Base-by-base conservation (phyloP, 2,113 vertebrate genomes). In the Toxotes jaculatrix region DNA sequence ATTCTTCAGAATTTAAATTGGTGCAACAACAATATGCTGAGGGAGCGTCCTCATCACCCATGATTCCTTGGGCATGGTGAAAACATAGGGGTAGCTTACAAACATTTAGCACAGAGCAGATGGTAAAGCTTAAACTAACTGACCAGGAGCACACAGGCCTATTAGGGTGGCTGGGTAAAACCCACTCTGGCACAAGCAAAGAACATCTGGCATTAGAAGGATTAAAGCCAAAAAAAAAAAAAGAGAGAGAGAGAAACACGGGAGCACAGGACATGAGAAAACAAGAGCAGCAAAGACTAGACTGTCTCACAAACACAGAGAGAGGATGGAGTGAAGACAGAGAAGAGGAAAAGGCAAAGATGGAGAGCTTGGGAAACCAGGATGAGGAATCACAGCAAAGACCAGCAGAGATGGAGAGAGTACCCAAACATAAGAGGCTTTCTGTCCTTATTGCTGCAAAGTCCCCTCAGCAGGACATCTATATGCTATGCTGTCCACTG, bases 181-280 rank as follows among this genome's bases (percentile, higher is more conserved):
- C 83, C 70, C 14, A 17, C 47, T 66, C 86, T 88, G 90, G 91
- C 89, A 83, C 71, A 75, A 69, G 89, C 79, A 80, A 72, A 70
- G 55, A 90, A 91, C 92, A 93, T 93, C 92, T 93, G 92, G 68
- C 82, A 59, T 90, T 45, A 67, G 69, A 61, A 40, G 88, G 93
- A 93, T 94, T 93, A 93, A 87, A 80, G 74, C 36, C 3, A 17
- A 7, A 9, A 13, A 14, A 66, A 66, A 38, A 12, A 32, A 31
- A 1, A 27, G 27, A 27, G 27, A 27, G 27, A 27, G 27, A 69
- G 49, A 79, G 43, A 75, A 57, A 34, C n/a, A 57, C 2, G 3
- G 60, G 40, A 36, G 77, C 49, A 53, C 0, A 4, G 23, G 66
- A 21, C 36, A 71, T 10, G 19, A 61, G 32, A 53, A 47, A 76